These are phyloP conservation scores for Aricia agestis DNA, from an alignment of 1,140 invertebrate genomes.

Conservation along the genomic window DNA sequence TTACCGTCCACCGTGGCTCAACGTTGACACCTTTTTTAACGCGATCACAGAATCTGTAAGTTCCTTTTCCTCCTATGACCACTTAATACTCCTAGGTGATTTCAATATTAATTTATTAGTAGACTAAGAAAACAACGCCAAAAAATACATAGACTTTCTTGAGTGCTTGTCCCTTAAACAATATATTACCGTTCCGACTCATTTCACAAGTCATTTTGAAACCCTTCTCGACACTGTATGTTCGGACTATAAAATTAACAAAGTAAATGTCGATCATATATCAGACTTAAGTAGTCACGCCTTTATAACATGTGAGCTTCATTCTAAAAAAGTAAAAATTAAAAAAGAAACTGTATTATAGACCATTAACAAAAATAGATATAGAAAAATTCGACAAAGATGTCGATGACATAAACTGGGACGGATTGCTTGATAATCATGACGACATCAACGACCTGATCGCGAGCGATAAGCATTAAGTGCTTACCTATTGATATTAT, in stretches of 20 bases:
- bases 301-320: not conserved
- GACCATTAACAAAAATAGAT: not conserved
- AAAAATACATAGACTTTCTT: not conserved
- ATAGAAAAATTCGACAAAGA: not conserved
- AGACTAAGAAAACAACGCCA: not conserved
- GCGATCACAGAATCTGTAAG: not conserved
- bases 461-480: too few relatives aligned
- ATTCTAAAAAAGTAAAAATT: not conserved
- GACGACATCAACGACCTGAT: too few relatives aligned
- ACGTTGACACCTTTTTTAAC: constrained; percentile 3
- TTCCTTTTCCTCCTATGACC: not conserved
- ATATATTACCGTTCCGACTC: not conserved
- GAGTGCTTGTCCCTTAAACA: not conserved
- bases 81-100: constrained; percentile 11
- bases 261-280: not conserved
- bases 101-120: constrained; percentile 16
- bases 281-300: constrained; percentile 12
- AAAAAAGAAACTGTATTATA: not conserved
- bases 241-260: not conserved
- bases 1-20: constrained; percentile 14
- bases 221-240: constrained; percentile 11
- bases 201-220: not conserved
- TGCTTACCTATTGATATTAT: too few relatives aligned
- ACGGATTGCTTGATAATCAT: not conserved
- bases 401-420: not conserved